A percentile compares a stretch with the other conserved stretches of the same genome.
Evolutionary conservation across 2,113 vertebrate species (phyloP).

Genomic region (Gavialis gangeticus): DNA sequence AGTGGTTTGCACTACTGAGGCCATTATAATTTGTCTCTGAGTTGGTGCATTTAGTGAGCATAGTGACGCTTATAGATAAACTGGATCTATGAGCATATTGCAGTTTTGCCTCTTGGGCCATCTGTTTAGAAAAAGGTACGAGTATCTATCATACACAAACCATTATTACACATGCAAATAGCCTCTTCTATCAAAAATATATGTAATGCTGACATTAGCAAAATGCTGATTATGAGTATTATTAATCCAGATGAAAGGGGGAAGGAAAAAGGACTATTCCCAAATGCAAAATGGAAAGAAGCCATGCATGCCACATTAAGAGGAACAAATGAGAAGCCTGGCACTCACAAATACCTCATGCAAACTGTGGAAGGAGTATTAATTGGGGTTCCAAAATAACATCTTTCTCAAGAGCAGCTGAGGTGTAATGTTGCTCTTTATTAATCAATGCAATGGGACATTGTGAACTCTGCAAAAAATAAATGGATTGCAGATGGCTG

Average conservation of each 20-base stretch:
- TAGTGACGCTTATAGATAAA: constrained; percentile 68
- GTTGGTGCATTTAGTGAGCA: background rate
- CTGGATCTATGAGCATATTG: background rate
- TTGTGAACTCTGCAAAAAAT: constrained; percentile 63
- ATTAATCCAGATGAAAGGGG: constrained; percentile 33
- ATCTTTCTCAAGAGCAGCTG: constrained; percentile 73
- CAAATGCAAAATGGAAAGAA: constrained; percentile 53
- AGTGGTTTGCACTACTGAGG: background rate
- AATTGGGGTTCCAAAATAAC: constrained; percentile 64
- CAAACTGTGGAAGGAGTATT: constrained; percentile 63
- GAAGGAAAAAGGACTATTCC: constrained; percentile 57
- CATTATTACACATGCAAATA: constrained; percentile 30
- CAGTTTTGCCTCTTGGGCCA: background rate
- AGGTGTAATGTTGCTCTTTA: constrained; percentile 61
- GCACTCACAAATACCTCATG: constrained; percentile 64
- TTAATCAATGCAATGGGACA: constrained; percentile 66
- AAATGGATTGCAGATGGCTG: constrained; percentile 70
- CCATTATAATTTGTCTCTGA: background rate
- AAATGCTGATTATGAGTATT: constrained; percentile 54
- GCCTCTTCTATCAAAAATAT: constrained; percentile 13
- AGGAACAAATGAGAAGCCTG: constrained; percentile 65
- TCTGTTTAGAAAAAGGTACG: constrained; percentile 47
- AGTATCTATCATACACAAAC: constrained; percentile 22
- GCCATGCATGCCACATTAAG: constrained; percentile 57
- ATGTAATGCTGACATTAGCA: background rate